phyloP scores from a whole-genome alignment of 2,797 vertebrate species.

The Gallinago stenura region DNA sequence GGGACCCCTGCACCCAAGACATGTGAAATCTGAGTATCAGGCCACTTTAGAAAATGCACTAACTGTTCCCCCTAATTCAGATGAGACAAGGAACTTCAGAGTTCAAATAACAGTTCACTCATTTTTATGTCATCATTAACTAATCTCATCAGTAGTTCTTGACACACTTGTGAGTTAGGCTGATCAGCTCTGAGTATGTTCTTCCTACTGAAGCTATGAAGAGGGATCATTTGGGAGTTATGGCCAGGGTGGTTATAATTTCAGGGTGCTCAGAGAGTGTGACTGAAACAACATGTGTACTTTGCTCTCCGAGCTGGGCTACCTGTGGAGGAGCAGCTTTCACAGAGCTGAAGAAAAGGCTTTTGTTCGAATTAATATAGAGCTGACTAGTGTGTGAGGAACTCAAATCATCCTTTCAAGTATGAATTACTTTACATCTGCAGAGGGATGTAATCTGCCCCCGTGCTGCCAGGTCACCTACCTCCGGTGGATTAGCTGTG shows the following conservation, averaged over 20 bases:
- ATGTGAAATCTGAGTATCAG: not conserved
- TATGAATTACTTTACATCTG: not conserved
- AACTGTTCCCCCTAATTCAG: not conserved
- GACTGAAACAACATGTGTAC: not conserved
- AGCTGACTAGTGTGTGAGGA: not conserved
- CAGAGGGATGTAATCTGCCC: not conserved
- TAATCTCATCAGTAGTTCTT: not conserved
- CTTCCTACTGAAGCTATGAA: not conserved
- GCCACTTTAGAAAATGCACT: not conserved
- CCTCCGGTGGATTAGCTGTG: not conserved
- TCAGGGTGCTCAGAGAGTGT: not conserved
- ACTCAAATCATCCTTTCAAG: not conserved
- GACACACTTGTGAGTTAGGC: rapidly evolving
- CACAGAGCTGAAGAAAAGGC: not conserved
- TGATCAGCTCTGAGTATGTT: not conserved
- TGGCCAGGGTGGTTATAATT: not conserved
- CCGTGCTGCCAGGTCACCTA: not conserved
- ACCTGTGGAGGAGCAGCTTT: not conserved
- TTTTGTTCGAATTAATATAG: not conserved
- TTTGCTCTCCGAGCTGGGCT: not conserved
- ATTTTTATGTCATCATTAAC: not conserved
- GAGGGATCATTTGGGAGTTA: not conserved
- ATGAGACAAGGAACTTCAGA: not conserved
- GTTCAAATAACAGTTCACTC: not conserved
- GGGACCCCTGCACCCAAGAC: not conserved